A percentile compares a stretch with the other conserved stretches of the same genome.
Evolutionary conservation across 1,140 invertebrate species (phyloP).

Genomic region (Solenopsis invicta): DNA sequence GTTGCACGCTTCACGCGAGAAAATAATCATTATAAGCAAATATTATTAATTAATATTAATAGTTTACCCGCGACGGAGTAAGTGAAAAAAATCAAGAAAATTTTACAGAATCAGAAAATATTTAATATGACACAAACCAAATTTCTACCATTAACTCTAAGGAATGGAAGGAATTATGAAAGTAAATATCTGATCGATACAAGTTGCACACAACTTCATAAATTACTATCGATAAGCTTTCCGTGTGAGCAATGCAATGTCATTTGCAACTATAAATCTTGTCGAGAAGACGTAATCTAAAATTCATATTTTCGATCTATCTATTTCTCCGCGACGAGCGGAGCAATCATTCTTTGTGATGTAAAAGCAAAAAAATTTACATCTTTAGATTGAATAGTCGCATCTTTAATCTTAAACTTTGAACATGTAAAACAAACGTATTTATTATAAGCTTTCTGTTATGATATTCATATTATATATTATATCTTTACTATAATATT

Average conservation of each 20-base stretch:
- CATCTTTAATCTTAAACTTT: neutral
- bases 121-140: neutral
- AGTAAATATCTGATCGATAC: slow-evolving; percentile 41
- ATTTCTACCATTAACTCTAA: neutral
- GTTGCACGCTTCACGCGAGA: neutral
- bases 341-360: neutral
- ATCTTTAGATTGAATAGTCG: slow-evolving; percentile 4
- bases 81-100: neutral
- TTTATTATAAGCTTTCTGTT: neutral
- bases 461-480: neutral
- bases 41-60: slow-evolving; percentile 14
- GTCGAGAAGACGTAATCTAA: slow-evolving; percentile 22
- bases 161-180: neutral
- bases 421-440: neutral
- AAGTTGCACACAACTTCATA: slow-evolving; percentile 43
- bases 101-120: neutral
- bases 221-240: slow-evolving; percentile 46
- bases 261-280: slow-evolving; percentile 49
- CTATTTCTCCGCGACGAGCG: slow-evolving; percentile 17
- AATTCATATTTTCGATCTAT: slow-evolving; percentile 48
- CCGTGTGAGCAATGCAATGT: neutral
- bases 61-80: too few relatives aligned
- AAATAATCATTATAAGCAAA: slow-evolving; percentile 13
- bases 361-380: slow-evolving; percentile 2
- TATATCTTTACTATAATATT: neutral